A percentile compares a stretch with the other conserved stretches of the same genome.
Evolutionary conservation across 2,797 vertebrate species (phyloP).

Genomic region (Galago senegalensis): DNA sequence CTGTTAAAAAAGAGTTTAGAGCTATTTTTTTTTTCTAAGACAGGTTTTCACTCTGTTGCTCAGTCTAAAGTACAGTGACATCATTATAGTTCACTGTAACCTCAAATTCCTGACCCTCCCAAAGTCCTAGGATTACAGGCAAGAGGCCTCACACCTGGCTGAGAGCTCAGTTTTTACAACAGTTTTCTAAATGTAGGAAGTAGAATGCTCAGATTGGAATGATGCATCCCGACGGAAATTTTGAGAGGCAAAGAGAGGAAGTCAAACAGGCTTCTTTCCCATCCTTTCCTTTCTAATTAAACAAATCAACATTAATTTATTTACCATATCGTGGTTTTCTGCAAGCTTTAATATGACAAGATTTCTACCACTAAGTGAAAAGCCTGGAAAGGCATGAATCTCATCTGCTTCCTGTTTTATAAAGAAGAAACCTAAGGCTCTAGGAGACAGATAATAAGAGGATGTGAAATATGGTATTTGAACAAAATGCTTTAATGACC

Average conservation of each 20-base stretch:
- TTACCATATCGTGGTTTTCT: not conserved
- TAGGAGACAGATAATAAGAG: not conserved
- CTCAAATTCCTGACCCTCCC: not conserved
- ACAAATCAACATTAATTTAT: conserved; percentile 19
- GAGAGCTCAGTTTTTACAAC: not conserved
- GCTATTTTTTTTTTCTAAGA: not conserved
- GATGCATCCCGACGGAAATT: not conserved
- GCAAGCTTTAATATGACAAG: not conserved
- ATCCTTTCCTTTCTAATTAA: not conserved
- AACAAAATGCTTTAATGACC: not conserved
- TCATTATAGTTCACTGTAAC: not conserved
- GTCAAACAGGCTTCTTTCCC: not conserved
- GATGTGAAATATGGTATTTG: not conserved
- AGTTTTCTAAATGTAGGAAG: not conserved
- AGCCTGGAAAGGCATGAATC: not conserved
- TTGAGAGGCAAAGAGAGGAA: not conserved
- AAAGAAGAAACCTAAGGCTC: not conserved
- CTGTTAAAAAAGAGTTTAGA: conserved; percentile 21
- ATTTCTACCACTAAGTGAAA: not conserved
- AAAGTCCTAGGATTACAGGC: not conserved
- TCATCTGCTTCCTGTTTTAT: not conserved
- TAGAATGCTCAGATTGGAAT: not conserved
- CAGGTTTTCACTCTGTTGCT: not conserved
- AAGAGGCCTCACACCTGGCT: fast-evolving
- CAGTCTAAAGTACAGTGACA: not conserved